phyloP scores from a whole-genome alignment of 2,888 invertebrate species.

The Heteromyza rotundicornis region DNA sequence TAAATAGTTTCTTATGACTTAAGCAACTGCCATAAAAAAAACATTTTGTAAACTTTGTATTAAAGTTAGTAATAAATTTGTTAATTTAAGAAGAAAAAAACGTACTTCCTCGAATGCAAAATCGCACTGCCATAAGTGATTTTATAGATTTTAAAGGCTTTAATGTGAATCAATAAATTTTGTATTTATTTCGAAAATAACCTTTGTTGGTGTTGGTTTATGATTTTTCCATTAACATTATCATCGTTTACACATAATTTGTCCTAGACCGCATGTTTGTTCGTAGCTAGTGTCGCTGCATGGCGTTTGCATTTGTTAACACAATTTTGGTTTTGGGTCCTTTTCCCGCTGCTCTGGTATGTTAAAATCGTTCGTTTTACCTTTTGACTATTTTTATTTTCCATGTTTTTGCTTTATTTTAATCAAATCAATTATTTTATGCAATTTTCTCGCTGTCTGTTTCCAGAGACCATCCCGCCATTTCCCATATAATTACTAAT shows the following conservation, averaged over 20 bases:
- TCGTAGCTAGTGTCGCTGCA: not conserved
- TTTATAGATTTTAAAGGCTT: too few species aligned
- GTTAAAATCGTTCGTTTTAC: not conserved
- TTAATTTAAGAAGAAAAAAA: too few species aligned
- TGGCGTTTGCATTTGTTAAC: too few species aligned
- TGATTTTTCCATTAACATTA: not conserved
- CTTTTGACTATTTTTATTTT: not conserved
- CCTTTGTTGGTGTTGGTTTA: not conserved
- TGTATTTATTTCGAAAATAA: not conserved
- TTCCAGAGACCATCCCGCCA: not conserved
- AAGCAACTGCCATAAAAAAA: too few species aligned
- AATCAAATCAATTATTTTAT: constrained; percentile 11
- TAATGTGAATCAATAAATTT: not conserved
- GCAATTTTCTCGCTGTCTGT: not conserved
- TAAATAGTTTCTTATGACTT: too few species aligned
- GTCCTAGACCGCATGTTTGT: not conserved
- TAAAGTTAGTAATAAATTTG: too few species aligned
- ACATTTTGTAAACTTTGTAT: too few species aligned
- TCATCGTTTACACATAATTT: not conserved
- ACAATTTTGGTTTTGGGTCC: not conserved
- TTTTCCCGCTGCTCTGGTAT: not conserved
- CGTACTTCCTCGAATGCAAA: too few species aligned
- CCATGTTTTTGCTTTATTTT: not conserved
- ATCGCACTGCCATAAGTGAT: too few species aligned
- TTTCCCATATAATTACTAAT: not conserved